These are phyloP conservation scores for Lingula anatina DNA, from an alignment of 2,888 invertebrate species.

Conservation along the genomic window DNA sequence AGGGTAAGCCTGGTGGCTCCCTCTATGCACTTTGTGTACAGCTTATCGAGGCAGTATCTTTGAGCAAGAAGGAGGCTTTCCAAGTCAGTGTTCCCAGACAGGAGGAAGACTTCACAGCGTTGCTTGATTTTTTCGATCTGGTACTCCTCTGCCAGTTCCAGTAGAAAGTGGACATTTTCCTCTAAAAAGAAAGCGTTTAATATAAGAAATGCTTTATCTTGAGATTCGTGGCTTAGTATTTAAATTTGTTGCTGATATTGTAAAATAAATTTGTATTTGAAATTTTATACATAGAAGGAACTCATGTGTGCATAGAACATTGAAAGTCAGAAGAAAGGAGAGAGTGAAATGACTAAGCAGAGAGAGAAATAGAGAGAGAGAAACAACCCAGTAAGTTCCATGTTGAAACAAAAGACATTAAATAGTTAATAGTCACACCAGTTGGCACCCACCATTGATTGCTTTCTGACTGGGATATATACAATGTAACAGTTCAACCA, in stretches of 20 bases:
- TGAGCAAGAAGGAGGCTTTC: conserved; percentile 38
- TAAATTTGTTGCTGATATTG: no score
- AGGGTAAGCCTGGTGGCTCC: conserved; percentile 28
- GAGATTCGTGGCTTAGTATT: not conserved
- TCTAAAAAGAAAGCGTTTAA: conserved; percentile 31
- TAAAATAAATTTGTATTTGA: no score
- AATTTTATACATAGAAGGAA: no score
- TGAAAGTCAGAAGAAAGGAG: no score
- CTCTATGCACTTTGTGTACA: conserved; percentile 28
- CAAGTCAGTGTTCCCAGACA: conserved; percentile 25
- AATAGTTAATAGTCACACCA: no score
- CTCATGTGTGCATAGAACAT: no score
- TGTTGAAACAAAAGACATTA: no score
- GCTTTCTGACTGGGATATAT: conserved; percentile 51
- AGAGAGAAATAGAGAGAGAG: no score
- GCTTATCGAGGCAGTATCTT: conserved; percentile 21
- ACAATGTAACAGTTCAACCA: conserved; percentile 49
- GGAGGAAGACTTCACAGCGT: conserved; percentile 49
- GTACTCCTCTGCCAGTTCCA: conserved; percentile 52
- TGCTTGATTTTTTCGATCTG: conserved; percentile 49
- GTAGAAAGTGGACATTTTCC: conserved; percentile 47
- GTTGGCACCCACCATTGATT: conserved; percentile 33
- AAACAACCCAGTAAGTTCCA: no score
- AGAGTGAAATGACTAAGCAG: no score
- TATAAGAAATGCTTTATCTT: not conserved